Conservation (phyloP, 2,797 vertebrate genomes). For the Oreonectes daqikongensis region DNA sequence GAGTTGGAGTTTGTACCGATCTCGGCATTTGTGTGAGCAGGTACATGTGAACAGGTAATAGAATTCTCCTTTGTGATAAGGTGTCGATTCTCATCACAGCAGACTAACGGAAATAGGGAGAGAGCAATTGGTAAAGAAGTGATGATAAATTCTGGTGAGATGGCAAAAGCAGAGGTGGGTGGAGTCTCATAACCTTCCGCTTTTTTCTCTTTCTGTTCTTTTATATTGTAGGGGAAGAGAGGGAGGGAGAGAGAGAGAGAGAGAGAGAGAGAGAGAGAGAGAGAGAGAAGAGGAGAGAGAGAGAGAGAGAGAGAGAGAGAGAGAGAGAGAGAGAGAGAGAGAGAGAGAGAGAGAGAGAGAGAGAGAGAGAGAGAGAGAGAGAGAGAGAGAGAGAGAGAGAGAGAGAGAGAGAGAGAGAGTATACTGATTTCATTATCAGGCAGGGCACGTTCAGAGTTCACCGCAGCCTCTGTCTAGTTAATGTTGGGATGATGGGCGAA, state of each 20-base stretch:
- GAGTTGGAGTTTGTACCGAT: constrained; percentile 16
- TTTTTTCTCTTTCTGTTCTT: constrained; percentile 16
- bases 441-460: constrained; percentile 56
- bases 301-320: background rate
- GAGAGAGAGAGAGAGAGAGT: background rate
- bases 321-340: background rate
- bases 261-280: background rate
- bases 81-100: constrained; percentile 70
- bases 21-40: background rate
- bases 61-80: constrained; percentile 67
- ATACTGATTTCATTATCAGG: constrained; percentile 54
- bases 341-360: background rate
- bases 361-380: background rate
- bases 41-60: constrained; percentile 59
- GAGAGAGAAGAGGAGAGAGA: background rate
- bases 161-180: constrained; percentile 15
- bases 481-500: constrained; percentile 56
- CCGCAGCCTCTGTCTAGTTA: constrained; percentile 57
- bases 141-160: constrained; percentile 34
- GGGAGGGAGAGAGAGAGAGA: background rate
- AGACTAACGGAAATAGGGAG: constrained; percentile 51
- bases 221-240: constrained; percentile 22
- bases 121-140: constrained; percentile 27
- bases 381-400: background rate
- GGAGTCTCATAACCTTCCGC: constrained; percentile 19